Evolutionary conservation across 2,113 vertebrate genomes (phyloP), one percentile per base, ranked within the genome.

Genomic region (Mus musculus): DNA sequence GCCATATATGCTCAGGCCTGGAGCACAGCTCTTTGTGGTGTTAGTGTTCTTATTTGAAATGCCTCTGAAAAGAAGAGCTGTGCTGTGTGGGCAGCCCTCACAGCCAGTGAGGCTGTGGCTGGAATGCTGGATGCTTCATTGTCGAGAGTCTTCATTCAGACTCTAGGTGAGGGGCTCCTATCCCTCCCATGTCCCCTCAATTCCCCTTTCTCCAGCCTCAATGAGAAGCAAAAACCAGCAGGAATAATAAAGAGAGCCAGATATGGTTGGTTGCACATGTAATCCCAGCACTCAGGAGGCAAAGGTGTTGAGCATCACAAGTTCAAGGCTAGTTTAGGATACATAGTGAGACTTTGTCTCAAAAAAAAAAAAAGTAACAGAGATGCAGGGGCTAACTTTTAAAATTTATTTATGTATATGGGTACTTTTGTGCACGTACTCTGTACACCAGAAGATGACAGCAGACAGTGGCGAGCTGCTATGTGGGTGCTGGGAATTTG

Each of bases 1-100:
- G 1, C 14, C n/a, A 19, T 6, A 26, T 17, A 30, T 0, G 7
- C 9, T 19, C 24, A 49, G 61, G 1, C 14, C 39, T 12, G 26
- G 39, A 67, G 26, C 16, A 28, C 2, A 42, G 26, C 33, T 86
- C 39, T 12, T 49, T 30, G 61, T 16, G 33, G 42, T 42, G 59
- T 49, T 67, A 20, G 28, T 28, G 42, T 49, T 86, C 61, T 65
- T 77, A 14, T 77, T 49, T 67, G 82, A 86, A 20, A 46, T 49
- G 14, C 8, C 61, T 49, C 39, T 65, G 1, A 67, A 33, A 63
- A 33, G 61, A 85, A 3, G 24, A 65, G 4, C 22, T 33, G 52
- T 28, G 39, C 42, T 46, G 39, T 20, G 28, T 33, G 4, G 59
- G 39, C 28, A 65, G 39, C 61, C 16, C 1, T 86, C 59, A 67